Base-by-base conservation (phyloP, 2,797 vertebrate species). In the Anniella stebbinsi region DNA sequence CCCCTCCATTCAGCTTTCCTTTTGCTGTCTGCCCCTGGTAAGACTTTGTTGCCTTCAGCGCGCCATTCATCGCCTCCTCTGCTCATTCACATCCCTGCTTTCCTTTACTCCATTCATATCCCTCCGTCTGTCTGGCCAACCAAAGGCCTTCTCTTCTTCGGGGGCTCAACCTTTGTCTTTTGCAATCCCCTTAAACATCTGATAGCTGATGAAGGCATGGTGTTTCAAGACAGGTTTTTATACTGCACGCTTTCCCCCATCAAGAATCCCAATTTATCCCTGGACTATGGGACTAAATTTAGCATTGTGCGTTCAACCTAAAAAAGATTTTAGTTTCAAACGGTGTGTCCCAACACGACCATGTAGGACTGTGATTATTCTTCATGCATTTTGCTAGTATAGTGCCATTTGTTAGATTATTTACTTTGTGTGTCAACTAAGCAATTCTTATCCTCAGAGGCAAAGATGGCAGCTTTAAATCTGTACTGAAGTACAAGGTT, bases 1-100 rank as follows among this genome's bases (percentile, higher is more conserved):
- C 18, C 60, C 60, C 2, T 6, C 91, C 90, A 94, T 96, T 96
- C 94, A 95, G 84, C 80, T 93, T 93, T 87, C 88, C 30, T 91
- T 93, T 92, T 95, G 95, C 95, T 93, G 89, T 95, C 92, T 95
- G 94, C 84, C 93, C 93, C 94, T 15, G 87, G 93, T 92, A 86
- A 91, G 92, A 91, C 91, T 90, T 91, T 91, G 23, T n/a, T 93
- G 93, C 90, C 90, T 90, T 94, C 92, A 69, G 89, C 66, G 69
- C 93, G 72, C 93, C 92, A 93, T 93, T 94, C 92, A 95, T 92
- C 78, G 88, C 91, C 70, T 88, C 63, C 87, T 87, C 73, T 88
- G 89, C 91, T 94, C 91, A 94, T 95, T 95, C 95, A 82, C 94
- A 33, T 67, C 80, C 73, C 91, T 91, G 69, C 87, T 89, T 90